Evolutionary conservation across 2,113 vertebrate genomes (phyloP), one percentile per base, ranked within the genome.

Genomic region (Brachyhypopomus occidentalis): DNA sequence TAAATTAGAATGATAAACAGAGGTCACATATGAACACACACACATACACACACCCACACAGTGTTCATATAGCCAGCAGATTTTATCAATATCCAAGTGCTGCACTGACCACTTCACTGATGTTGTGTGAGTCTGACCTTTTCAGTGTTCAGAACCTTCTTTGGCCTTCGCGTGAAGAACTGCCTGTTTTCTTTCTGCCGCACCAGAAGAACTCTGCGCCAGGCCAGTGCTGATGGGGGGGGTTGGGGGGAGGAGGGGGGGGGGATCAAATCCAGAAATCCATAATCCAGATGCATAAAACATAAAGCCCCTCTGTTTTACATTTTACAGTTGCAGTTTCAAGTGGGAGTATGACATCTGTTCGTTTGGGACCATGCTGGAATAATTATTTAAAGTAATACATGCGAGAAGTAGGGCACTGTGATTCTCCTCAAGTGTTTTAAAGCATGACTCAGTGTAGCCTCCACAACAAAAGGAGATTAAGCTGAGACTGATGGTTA

Each of bases 21-120:
- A 73, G 17, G 52, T 34, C 25, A 9, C 11, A 11, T 52, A 14
- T 6, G 2, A 11, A 22, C 62, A 64, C 62, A 64, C 62, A 52
- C 41, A 74, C 52, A 22, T 9, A 73, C 55, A 41, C 48, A 59
- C 30, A 72, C 66, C 20, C 25, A 72, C 75, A 52, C 67, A 77
- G 41, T 45, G 23, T 59, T n/a, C 60, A 60, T 17, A 5, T 8
- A 22, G 17, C 27, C 38, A 55, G 41, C 56, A 23, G 62, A 74
- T 81, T 81, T 75, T 66, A 75, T 81, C 79, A 38, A 81, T 75
- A 69, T 81, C 64, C 12, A 23, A 74, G 71, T n/a, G 34, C 36
- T 72, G 45, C 79, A 73, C 63, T 80, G 78, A 81, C 72, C 72
- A 59, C 45, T 62, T 45, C 72, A 27, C 63, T 17, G 62, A 75